Base-by-base conservation (phyloP, 2,113 vertebrate species). In the Solea senegalensis region DNA sequence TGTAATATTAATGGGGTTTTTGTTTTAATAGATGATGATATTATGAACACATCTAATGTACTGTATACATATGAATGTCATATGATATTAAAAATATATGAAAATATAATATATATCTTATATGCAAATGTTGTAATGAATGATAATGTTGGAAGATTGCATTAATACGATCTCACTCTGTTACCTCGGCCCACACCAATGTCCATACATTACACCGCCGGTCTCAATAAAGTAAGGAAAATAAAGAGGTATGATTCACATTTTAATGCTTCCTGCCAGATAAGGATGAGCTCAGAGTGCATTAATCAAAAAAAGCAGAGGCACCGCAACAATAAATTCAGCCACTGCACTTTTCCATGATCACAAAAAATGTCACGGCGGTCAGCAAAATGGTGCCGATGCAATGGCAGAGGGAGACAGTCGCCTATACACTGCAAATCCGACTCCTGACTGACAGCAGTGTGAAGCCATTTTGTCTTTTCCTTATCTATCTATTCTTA, bases 381-480 rank as follows among this genome's bases (percentile, higher is more conserved):
- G 85, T 86, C 83, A 80, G 90, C 68, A 80, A 83, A 90, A 68
- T 79, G 79, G 85, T 66, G 82, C 65, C 65, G 73, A 82, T 59
- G 58, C 76, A 69, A 44, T 9, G 53, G 50, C 66, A 65, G 70
- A 9, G 65, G 77, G 60, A 75, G 80, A 77, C 49, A 72, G 50
- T 63, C 16, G 3, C 41, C 13, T 34, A 62, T 52, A 72, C 12
- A 49, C 48, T 8, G 55, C 76, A 67, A 67, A 76, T 85, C 69
- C 73, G 75, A 44, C 52, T 72, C 57, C 58, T 52, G 43, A 62
- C 65, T 60, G 59, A 39, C 43, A 39, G 52, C 66, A 52, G 51
- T 83, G 80, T 80, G 65, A 84, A 83, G 69, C 27, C 14, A 12
- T 71, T 81, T 74, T 71, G 56, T 72, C 46, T 26, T 39, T 53